Conservation (phyloP, 2,888 invertebrate species). For the Aleiodes alternator region DNA sequence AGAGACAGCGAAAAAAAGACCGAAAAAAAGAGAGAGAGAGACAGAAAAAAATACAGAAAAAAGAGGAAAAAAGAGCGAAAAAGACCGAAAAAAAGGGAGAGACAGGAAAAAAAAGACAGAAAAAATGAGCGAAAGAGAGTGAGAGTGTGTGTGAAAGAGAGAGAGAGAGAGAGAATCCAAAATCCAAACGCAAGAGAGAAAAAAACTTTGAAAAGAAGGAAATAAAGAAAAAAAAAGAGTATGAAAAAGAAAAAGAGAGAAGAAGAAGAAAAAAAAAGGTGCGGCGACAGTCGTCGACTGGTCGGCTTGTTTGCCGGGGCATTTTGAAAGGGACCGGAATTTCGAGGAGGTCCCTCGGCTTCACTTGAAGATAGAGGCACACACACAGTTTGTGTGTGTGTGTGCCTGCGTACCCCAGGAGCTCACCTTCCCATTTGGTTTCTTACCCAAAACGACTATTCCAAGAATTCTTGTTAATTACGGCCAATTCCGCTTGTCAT, state of each 20-base stretch:
- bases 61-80: too few relatives aligned
- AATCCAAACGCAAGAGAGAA: neutral
- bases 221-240: too few relatives aligned
- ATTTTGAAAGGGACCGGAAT: conserved; percentile 59
- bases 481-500: conserved; percentile 48
- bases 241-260: conserved; percentile 21
- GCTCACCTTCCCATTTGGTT: conserved; percentile 42
- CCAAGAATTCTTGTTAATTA: conserved; percentile 54
- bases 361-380: conserved; percentile 37
- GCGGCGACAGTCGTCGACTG: conserved; percentile 45
- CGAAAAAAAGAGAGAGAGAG: neutral
- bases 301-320: conserved; percentile 53
- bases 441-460: conserved; percentile 43
- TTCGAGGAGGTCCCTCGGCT: conserved; percentile 51
- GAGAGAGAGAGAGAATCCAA: too few relatives aligned
- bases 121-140: too few relatives aligned
- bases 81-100: too few relatives aligned
- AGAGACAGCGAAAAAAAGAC: neutral
- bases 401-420: conserved; percentile 52
- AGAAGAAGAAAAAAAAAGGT: conserved; percentile 47
- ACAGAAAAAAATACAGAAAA: conserved; percentile 7
- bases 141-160: conserved; percentile 11
- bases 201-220: conserved; percentile 38
- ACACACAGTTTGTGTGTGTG: conserved; percentile 42
- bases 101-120: too few relatives aligned